A percentile compares a stretch with the other conserved stretches of the same genome.
phyloP scores from a whole-genome alignment of 2,113 vertebrate species.

The Sylvia atricapilla region DNA sequence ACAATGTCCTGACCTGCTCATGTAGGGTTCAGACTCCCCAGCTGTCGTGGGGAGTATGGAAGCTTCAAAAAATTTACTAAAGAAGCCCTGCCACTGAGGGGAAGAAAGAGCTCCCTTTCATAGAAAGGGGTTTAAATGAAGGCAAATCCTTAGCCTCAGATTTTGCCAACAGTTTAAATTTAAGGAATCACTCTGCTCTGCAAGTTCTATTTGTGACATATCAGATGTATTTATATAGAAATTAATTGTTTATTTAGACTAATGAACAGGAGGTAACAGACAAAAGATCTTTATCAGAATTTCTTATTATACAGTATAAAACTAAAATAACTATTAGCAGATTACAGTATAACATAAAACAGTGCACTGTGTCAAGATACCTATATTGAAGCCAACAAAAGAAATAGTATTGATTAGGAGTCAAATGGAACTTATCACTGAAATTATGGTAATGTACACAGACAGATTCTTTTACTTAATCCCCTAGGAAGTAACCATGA shows the following conservation, averaged over 20 bases:
- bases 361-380: neutral
- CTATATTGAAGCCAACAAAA: neutral
- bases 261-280: neutral
- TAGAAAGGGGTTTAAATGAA: neutral
- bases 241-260: neutral
- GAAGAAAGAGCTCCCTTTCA: neutral
- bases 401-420: neutral
- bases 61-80: neutral
- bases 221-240: neutral
- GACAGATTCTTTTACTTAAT: neutral
- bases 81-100: neutral
- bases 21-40: neutral
- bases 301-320: neutral
- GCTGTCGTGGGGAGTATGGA: fast-evolving
- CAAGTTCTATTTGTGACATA: neutral
- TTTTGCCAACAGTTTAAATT: neutral
- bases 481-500: neutral
- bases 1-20: neutral
- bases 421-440: neutral
- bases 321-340: neutral
- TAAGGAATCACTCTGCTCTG: neutral
- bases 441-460: neutral
- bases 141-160: neutral
- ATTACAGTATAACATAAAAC: neutral
- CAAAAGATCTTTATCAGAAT: neutral